Evolutionary conservation across 2,113 vertebrate species (phyloP).

Genomic region (Hydrochoerus hydrochaeris): DNA sequence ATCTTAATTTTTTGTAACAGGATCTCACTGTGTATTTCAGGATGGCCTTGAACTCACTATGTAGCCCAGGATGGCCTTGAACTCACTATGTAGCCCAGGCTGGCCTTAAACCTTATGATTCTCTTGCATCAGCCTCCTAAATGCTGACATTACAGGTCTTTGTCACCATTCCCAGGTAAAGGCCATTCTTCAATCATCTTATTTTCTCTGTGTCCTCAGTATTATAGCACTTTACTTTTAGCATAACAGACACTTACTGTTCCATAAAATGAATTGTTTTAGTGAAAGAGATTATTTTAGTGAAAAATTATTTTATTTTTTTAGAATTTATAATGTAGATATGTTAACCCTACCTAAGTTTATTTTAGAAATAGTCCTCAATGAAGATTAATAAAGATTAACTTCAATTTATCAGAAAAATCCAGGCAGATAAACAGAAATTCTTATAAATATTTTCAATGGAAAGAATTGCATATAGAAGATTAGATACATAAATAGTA

Average conservation of each 20-base stretch:
- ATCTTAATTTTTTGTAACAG: neutral
- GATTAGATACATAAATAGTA: neutral
- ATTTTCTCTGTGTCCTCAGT: neutral
- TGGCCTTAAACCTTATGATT: neutral
- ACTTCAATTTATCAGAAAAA: neutral
- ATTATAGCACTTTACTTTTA: constrained; percentile 14
- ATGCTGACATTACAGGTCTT: neutral
- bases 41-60: neutral
- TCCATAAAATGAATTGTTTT: neutral
- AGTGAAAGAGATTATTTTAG: neutral
- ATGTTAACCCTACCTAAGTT: neutral
- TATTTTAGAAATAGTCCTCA: constrained; percentile 16
- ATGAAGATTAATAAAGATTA: neutral
- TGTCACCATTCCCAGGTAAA: neutral
- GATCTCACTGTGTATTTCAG: neutral
- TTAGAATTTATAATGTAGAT: constrained; percentile 20
- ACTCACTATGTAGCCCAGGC: neutral
- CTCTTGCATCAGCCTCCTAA: neutral
- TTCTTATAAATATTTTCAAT: neutral
- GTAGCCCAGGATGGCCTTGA: neutral
- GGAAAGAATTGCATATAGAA: neutral
- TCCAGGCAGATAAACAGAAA: neutral
- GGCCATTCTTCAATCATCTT: neutral
- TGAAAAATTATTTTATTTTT: constrained; percentile 18
- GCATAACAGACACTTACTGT: neutral